Percentiles rank a stretch among this genome's conserved stretches.
Evolutionary conservation across 2,888 invertebrate genomes (phyloP).

Genomic region (Chamaedrilus cognettii): DNA sequence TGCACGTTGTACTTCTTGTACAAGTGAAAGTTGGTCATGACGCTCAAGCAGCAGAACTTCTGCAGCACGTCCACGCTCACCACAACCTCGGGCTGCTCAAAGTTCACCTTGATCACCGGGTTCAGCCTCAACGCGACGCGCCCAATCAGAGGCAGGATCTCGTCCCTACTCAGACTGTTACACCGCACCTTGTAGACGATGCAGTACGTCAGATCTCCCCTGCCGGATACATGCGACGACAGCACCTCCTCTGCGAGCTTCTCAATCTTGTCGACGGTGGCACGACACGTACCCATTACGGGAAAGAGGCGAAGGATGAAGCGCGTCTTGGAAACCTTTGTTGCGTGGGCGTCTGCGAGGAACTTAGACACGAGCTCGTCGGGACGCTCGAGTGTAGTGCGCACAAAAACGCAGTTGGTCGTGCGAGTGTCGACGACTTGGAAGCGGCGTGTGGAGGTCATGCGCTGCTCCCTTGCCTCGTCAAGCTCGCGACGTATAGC

Average conservation of each 20-base stretch:
- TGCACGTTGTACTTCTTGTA: conserved; percentile 79
- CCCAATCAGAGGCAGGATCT: conserved; percentile 67
- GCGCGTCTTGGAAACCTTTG: conserved; percentile 73
- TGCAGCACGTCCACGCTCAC: conserved; percentile 83
- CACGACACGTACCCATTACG: conserved; percentile 75
- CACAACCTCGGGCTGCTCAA: conserved; percentile 74
- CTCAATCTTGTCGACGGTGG: conserved; percentile 76
- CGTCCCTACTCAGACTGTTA: conserved; percentile 67
- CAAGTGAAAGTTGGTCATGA: conserved; percentile 77
- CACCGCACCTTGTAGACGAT: conserved; percentile 50
- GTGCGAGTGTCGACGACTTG: conserved; percentile 80
- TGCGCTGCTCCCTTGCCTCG: conserved; percentile 38
- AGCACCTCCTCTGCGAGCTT: conserved; percentile 70
- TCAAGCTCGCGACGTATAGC: conserved; percentile 49
- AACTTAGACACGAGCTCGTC: conserved; percentile 72
- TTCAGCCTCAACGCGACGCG: conserved; percentile 66
- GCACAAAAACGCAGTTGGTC: conserved; percentile 83
- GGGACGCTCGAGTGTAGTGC: conserved; percentile 75
- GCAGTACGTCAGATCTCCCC: conserved; percentile 42
- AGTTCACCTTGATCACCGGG: conserved; percentile 63
- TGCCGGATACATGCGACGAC: conserved; percentile 66
- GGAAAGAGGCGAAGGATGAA: conserved; percentile 80
- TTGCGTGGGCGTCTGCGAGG: conserved; percentile 71
- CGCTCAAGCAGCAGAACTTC: conserved; percentile 76
- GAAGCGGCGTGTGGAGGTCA: conserved; percentile 25